Percentiles rank a stretch among this genome's conserved stretches.
phyloP scores from a whole-genome alignment of 2,888 invertebrate genomes.

The Ferrisia virgata region DNA sequence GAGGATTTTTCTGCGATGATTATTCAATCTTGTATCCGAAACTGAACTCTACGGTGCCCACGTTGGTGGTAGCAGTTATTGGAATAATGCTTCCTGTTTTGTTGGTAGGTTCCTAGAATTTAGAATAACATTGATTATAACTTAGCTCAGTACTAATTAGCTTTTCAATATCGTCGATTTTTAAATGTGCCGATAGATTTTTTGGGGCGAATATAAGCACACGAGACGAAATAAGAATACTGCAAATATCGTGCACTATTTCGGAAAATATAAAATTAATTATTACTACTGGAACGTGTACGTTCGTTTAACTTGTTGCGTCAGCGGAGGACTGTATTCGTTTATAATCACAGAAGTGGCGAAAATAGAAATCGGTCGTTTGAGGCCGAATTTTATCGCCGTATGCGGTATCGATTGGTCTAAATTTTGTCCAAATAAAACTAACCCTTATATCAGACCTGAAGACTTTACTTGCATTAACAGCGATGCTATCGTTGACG shows the following conservation, averaged over 20 bases:
- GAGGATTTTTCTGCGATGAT: conserved; percentile 96
- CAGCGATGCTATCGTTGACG: background rate
- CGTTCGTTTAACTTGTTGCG: conserved; percentile 75
- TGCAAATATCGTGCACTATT: background rate
- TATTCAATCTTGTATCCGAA: conserved; percentile 86
- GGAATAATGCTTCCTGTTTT: background rate
- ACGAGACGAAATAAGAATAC: background rate
- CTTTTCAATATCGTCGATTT: too few species aligned
- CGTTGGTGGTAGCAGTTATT: background rate
- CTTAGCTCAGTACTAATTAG: too few species aligned
- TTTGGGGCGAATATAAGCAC: background rate
- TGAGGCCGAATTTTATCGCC: conserved; percentile 90
- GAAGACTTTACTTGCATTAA: conserved; percentile 64
- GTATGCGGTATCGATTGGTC: conserved; percentile 77
- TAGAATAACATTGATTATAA: too few species aligned
- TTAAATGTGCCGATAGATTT: too few species aligned
- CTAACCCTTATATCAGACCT: conserved; percentile 63
- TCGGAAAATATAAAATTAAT: background rate
- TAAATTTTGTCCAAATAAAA: conserved; percentile 59
- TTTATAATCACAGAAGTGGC: conserved; percentile 88
- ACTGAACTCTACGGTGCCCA: conserved; percentile 73
- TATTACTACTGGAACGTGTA: conserved; percentile 56
- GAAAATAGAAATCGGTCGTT: conserved; percentile 87
- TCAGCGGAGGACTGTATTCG: conserved; percentile 80
- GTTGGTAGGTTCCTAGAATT: background rate